phyloP scores from a whole-genome alignment of 1,140 invertebrate species.

The Heliconius himera region DNA sequence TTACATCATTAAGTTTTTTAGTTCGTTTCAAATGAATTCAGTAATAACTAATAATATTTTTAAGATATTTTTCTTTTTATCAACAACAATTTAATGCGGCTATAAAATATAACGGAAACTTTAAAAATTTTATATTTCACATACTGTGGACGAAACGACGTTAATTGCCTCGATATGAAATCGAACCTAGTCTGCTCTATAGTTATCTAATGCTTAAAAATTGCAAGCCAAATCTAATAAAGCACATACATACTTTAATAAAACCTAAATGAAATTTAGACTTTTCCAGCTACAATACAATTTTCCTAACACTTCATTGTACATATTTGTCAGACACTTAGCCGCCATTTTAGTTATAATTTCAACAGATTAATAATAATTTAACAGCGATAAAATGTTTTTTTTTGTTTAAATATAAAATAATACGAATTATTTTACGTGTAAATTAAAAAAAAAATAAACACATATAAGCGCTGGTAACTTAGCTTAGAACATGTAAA shows the following conservation, averaged over 20 bases:
- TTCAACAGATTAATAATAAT: background rate
- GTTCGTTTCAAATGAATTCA: background rate
- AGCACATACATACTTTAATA: slow-evolving; percentile 3
- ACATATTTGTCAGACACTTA: background rate
- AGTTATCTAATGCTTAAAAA: background rate
- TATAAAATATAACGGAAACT: background rate
- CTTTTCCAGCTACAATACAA: background rate
- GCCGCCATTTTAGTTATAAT: background rate
- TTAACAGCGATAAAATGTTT: background rate
- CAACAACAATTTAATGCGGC: background rate
- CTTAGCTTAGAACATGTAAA: background rate
- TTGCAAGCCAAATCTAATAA: slow-evolving; percentile 2
- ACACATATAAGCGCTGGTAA: background rate
- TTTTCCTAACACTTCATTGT: background rate
- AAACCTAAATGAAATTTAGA: background rate
- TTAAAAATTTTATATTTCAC: background rate
- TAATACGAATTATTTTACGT: background rate
- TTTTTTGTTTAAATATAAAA: background rate
- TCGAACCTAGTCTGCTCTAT: background rate
- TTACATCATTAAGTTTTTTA: background rate
- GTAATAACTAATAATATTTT: background rate
- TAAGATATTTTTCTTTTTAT: background rate
- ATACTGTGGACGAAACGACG: background rate
- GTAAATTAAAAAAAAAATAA: background rate
- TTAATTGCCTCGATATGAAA: background rate